These are phyloP conservation scores for Diarsia brunnea DNA, from an alignment of 2,888 invertebrate species.

Conservation along the genomic window DNA sequence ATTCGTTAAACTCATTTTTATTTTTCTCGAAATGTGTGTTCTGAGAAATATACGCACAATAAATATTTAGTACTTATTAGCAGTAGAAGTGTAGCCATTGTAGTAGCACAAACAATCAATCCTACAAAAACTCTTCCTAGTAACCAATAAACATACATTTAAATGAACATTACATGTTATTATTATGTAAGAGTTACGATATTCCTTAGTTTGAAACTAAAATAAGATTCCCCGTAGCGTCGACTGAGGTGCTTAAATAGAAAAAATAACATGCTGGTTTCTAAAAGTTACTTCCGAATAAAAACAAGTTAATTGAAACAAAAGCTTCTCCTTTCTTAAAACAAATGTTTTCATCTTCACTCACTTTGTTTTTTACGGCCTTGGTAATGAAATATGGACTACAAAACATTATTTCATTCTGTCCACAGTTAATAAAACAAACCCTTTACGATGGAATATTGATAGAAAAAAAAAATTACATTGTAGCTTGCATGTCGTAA, in stretches of 20 bases:
- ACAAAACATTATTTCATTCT: constrained; percentile 63
- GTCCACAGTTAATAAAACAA: constrained; percentile 64
- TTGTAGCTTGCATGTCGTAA: constrained; percentile 58
- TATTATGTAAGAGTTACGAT: background rate
- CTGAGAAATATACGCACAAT: constrained; percentile 7
- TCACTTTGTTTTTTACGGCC: constrained; percentile 38
- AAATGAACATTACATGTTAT: background rate
- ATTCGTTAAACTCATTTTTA: constrained; percentile 16
- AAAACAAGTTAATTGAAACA: background rate
- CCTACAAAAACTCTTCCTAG: too few species aligned
- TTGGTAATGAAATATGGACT: constrained; percentile 52
- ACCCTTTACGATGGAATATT: constrained; percentile 57
- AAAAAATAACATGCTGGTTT: background rate
- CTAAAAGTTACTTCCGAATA: constrained; percentile 3
- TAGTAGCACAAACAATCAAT: background rate
- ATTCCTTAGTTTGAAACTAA: background rate
- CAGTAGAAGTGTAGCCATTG: background rate
- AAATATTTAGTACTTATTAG: background rate
- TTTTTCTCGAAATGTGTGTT: constrained; percentile 17
- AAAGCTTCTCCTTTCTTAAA: background rate
- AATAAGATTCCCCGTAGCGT: background rate
- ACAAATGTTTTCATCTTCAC: constrained; percentile 5
- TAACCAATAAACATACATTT: background rate
- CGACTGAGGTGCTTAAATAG: background rate
- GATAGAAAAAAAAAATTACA: constrained; percentile 43